Evolutionary conservation across 2,888 invertebrate genomes (phyloP), one percentile per base, ranked within the genome.

Genomic region (Malachius bipustulatus): DNA sequence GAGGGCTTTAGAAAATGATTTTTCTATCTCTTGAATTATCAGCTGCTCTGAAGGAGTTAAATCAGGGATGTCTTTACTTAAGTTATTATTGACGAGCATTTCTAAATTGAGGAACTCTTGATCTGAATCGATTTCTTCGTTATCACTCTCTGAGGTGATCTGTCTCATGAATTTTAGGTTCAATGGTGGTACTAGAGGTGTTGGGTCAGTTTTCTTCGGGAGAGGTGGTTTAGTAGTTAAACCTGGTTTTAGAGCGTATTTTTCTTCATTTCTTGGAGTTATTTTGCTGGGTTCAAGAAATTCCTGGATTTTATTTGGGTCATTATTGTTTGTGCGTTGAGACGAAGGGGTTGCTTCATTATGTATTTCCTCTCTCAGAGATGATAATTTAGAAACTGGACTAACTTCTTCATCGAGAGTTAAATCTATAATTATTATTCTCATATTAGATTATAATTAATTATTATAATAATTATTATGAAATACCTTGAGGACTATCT

Each of bases 171-270:
- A 45, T 36, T 30, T 14, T 35, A 38, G 0, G 30, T 31, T 14
- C 27, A 37, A 16, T 35, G 30, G 34, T 32, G 30, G 15, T 26
- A 30, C 28, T 24, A 13, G 12, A 30, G n/a, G 35, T 12, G 9
- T 15, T 13, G 4, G 41, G 41, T 3, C 16, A 2, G 45, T 30
- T 46, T 53, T 55, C 41, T 48, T 56, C 3, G 61, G 60, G 16
- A 62, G 35, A 3, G 63, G 63, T 4, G 63, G 63, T 46, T 62
- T 62, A 1, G 54, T 42, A 35, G 49, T 51, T 29, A 63, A 37
- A 8, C 61, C 61, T 3, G 62, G 61, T 15, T 46, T 36, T 8
- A 19, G 24, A 8, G 24, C 24, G n/a, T 19, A 19, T 19, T 19
- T 19, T 19, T 19, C 24, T 19, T 19, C 30, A 40, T 40, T 14